A percentile compares a stretch with the other conserved stretches of the same genome.
Conservation (phyloP, 1,140 invertebrate species). For the Prorops nasuta region DNA sequence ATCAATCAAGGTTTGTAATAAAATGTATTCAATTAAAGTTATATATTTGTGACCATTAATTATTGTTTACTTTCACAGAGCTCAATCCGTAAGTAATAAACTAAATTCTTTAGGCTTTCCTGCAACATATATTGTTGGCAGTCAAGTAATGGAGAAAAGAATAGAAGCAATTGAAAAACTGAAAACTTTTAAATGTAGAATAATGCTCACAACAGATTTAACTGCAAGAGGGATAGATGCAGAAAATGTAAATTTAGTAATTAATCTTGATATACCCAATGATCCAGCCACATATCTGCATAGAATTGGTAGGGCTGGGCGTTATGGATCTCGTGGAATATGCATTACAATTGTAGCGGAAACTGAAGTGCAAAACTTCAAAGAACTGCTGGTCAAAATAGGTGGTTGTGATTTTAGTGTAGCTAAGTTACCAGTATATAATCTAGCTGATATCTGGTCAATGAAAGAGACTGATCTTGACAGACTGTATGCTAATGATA, state of each 20-base stretch:
- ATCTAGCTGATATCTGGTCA: slow-evolving; percentile 47
- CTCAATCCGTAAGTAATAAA: slow-evolving; percentile 70
- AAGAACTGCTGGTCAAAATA: slow-evolving; percentile 56
- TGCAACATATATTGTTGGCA: slow-evolving; percentile 70
- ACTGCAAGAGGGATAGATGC: slow-evolving; percentile 87
- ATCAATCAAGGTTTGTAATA: slow-evolving; percentile 66
- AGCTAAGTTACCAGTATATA: slow-evolving; percentile 50
- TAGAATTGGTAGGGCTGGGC: slow-evolving; percentile 89
- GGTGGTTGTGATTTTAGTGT: slow-evolving; percentile 56
- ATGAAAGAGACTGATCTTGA: slow-evolving; percentile 35
- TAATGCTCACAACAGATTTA: slow-evolving; percentile 90
- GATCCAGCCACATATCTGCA: slow-evolving; percentile 91
- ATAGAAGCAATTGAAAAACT: slow-evolving; percentile 74
- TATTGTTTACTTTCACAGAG: slow-evolving; percentile 48
- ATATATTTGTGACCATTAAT: background rate
- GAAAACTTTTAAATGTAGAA: slow-evolving; percentile 74
- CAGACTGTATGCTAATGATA: slow-evolving; percentile 27
- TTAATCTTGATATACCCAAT: slow-evolving; percentile 86
- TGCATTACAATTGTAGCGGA: slow-evolving; percentile 67
- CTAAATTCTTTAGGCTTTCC: slow-evolving; percentile 70
- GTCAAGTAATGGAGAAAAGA: slow-evolving; percentile 76
- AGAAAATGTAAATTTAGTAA: slow-evolving; percentile 86
- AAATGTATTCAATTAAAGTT: background rate
- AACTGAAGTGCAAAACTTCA: slow-evolving; percentile 61
- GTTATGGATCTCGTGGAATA: slow-evolving; percentile 79